Evolutionary conservation across 2,113 vertebrate genomes (phyloP), one percentile per base, ranked within the genome.

Genomic region (Phyllostomus hastatus): DNA sequence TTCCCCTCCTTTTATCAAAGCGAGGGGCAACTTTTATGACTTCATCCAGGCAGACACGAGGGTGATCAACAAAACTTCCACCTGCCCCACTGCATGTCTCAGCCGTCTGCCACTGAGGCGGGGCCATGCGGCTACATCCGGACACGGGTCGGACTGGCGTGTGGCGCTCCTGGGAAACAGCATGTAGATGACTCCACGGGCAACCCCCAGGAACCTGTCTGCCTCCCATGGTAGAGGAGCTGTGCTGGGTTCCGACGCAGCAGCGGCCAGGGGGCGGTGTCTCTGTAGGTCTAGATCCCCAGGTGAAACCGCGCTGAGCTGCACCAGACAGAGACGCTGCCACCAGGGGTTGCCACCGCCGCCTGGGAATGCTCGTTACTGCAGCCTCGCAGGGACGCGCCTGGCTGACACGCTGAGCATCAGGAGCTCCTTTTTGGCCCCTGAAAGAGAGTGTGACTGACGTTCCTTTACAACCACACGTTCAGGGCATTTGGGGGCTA

Each of bases 301-400:
- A 16, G 33, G 19, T n/a, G 22, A 64, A 52, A 33, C 59, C 67
- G 3, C 1, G 3, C 31, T 6, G 2, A 79, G 52, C 12, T 69
- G 10, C 11, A 19, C 0, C 6, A 82, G 31, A 26, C 16, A 19
- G 35, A 19, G 5, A 6, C 17, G 7, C 2, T 9, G 17, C 8
- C 48, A 3, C 7, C 33, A 0, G 0, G 17, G 19, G 12, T 20
- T 3, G 24, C 28, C 50, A 38, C 17, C 0, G 2, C 38, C n/a
- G 31, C 31, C 22, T 4, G 61, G 52, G 33, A 15, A 0, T 82
- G 10, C 66, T 93, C 67, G 66, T 86, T 54, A 66, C 33, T 10
- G 19, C 17, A 52, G 12, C 7, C 14, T 38, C 24, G 2, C 33
- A 26, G 11, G 35, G 35, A 2, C 19, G 52, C 81, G 61, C 14